Evolutionary conservation across 2,113 vertebrate genomes (phyloP), one percentile per base, ranked within the genome.

Genomic region (Coptodon rendalli): DNA sequence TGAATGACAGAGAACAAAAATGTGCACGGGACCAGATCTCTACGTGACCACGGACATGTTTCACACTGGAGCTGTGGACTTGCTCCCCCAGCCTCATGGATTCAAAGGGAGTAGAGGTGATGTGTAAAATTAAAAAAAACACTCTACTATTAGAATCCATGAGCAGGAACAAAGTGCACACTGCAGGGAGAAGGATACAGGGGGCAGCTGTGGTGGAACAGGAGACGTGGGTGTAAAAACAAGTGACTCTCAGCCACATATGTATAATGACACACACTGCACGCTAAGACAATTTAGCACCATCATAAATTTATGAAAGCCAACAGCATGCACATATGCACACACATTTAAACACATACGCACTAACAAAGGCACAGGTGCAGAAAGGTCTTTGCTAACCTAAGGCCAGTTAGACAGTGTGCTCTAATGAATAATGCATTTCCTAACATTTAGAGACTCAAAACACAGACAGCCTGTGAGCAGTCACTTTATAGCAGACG

Each of bases 361-460:
- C n/a, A 73, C 56, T 78, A 78, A 87, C 52, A 80, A 4, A 9
- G 54, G 66, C 66, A 81, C 87, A 92, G 92, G 91, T 90, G 90
- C 91, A 91, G 84, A 94, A 95, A 94, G 92, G 90, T 95, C 91
- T 95, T 89, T 85, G 88, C 92, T 91, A 85, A 94, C 92, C 94
- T 85, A 24, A 89, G 93, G 94, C 89, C 92, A 93, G 80, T 89
- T 82, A 90, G 87, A 89, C 79, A 84, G 82, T 73, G 88, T 66
- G 59, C 80, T 73, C 85, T 87, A 52, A 89, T 95, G 95, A 96
- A 95, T 95, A 93, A 95, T 91, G 76, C 86, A 92, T 92, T 91
- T 91, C 24, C 24, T 93, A 93, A 93, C 94, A 95, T 95, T 95
- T 95, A 88, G 81, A 86, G 40, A 76, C 36, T 89, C 85, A 68